Evolutionary conservation across 2,888 invertebrate genomes (phyloP), one percentile per base, ranked within the genome.

Genomic region (Metacarcinus magister): DNA sequence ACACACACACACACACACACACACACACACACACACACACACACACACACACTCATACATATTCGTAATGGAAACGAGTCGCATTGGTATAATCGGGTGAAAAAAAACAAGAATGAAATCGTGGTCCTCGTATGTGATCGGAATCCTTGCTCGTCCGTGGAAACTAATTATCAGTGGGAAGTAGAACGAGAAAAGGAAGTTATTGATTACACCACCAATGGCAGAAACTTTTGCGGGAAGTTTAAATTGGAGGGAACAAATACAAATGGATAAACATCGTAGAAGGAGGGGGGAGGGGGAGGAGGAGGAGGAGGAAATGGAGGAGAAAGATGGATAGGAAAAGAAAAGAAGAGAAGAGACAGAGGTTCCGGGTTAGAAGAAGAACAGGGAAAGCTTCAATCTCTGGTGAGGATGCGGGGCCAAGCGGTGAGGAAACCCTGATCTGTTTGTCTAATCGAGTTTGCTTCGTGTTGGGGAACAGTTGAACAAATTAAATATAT

Each of bases 141-240:
- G 67, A 16, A n/a, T n/a, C 19, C 16, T 5, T n/a, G n/a, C 16
- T 19, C 67, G 67, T 67, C n/a, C 67, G 13, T 67, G 67, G 67
- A n/a, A 67, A 67, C 67, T 67, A 67, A 67, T 67, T 67, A 67
- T 67, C n/a, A n/a, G 67, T n/a, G 67, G 67, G 23, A 19, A n/a
- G n/a, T n/a, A n/a, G 67, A 67, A 67, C 1, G 67, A n/a, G 67
- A 67, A 67, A n/a, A 67, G 67, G 67, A 23, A 67, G 67, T 67
- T n/a, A 67, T 67, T 67, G 67, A 67, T 67, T 67, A 67, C 67
- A 67, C 67, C 67, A 67, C n/a, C 67, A n/a, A 67, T n/a, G 67
- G 67, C 13, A 10, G n/a, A 67, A 67, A 67, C 67, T 67, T 67
- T 67, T 67, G 67, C 67, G 67, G 67, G n/a, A 67, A 67, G 67